These are phyloP conservation scores for Pandemis corylana DNA, from an alignment of 2,888 invertebrate species.

Conservation along the genomic window DNA sequence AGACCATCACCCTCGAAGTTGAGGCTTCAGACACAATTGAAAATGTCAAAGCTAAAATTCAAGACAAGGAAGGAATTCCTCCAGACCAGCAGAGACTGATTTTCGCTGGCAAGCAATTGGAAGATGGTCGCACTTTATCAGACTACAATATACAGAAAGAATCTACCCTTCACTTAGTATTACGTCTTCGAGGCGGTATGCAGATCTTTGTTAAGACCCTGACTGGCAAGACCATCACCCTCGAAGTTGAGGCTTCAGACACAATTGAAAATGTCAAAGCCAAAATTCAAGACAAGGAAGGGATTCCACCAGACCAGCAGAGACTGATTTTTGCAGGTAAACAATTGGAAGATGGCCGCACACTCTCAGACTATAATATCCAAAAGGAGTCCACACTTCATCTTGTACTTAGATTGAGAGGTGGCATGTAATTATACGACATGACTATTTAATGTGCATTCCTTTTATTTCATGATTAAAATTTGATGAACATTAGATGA, in stretches of 20 bases:
- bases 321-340: slow-evolving; percentile 45
- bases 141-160: slow-evolving; percentile 51
- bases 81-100: slow-evolving; percentile 49
- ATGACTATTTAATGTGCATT: slow-evolving; percentile 25
- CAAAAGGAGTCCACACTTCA: slow-evolving; percentile 47
- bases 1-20: slow-evolving; percentile 46
- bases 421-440: slow-evolving; percentile 54
- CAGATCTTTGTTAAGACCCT: slow-evolving; percentile 46
- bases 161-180: slow-evolving; percentile 45
- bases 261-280: slow-evolving; percentile 47
- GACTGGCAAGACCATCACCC: slow-evolving; percentile 46
- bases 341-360: slow-evolving; percentile 46
- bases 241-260: slow-evolving; percentile 46
- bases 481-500: slow-evolving; percentile 27
- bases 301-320: slow-evolving; percentile 46
- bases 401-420: slow-evolving; percentile 69
- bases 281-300: slow-evolving; percentile 47
- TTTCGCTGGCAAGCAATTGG: slow-evolving; percentile 49
- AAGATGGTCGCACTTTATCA: slow-evolving; percentile 49
- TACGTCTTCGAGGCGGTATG: slow-evolving; percentile 47
- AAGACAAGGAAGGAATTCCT: slow-evolving; percentile 50
- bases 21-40: slow-evolving; percentile 47
- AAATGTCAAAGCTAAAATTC: slow-evolving; percentile 49
- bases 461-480: slow-evolving; percentile 24
- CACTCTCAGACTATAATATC: slow-evolving; percentile 45